These are phyloP conservation scores for Conus ventricosus DNA, from an alignment of 1,140 invertebrate species.

Conservation along the genomic window DNA sequence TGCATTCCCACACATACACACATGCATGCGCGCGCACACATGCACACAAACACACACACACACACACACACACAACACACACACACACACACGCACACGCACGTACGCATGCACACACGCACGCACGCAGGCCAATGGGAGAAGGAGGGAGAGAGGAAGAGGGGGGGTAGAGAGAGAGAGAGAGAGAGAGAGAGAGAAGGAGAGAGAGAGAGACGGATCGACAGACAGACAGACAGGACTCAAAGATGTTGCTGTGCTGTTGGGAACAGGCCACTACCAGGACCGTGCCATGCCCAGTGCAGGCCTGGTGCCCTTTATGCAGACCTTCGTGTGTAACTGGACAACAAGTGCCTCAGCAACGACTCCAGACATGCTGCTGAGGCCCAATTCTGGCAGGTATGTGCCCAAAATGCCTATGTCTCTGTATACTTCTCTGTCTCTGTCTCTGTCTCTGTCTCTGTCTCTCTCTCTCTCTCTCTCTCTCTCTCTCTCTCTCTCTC, in stretches of 20 bases:
- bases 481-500: not conserved
- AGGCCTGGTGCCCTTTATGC: conserved; percentile 62
- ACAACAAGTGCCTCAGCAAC: conserved; percentile 55
- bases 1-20: too few relatives aligned
- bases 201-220: not conserved
- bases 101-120: not conserved
- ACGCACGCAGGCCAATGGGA: not conserved
- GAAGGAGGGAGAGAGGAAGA: conserved; percentile 22
- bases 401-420: not conserved
- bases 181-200: conserved; percentile 11
- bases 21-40: not conserved
- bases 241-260: too few relatives aligned
- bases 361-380: conserved; percentile 33
- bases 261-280: conserved; percentile 57
- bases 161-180: conserved; percentile 22
- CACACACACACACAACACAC: not conserved
- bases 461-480: not conserved
- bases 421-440: not conserved
- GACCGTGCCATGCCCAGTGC: conserved; percentile 62
- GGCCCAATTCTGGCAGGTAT: conserved; percentile 46
- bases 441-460: not conserved
- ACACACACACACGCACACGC: conserved; percentile 14
- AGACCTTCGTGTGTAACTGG: conserved; percentile 63
- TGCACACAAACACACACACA: conserved; percentile 14
- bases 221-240: too few relatives aligned